Conservation (phyloP, 2,797 vertebrate species). For the Channallabes apus region DNA sequence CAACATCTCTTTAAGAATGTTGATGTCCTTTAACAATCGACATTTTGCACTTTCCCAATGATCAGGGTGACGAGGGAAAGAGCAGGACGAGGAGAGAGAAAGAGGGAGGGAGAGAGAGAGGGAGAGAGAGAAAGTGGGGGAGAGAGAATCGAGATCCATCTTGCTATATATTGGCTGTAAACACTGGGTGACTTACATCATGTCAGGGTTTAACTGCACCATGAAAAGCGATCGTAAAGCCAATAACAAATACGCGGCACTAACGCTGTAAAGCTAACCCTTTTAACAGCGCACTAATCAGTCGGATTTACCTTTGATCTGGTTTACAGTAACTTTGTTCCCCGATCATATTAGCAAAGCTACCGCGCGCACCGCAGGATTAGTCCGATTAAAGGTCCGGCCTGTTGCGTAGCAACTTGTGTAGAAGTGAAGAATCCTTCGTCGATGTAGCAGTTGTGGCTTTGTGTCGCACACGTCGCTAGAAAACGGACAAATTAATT, state of each 20-base stretch:
- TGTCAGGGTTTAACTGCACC: neutral
- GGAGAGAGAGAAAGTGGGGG: neutral
- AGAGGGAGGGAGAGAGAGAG: too few species aligned
- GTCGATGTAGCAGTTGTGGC: neutral
- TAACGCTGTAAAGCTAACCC: neutral
- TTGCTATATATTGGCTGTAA: neutral
- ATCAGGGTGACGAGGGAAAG: too few species aligned
- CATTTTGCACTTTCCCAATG: neutral
- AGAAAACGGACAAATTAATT: neutral
- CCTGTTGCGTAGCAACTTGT: too few species aligned
- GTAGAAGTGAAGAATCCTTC: neutral
- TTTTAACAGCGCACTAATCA: neutral
- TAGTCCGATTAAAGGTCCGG: too few species aligned
- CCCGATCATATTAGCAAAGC: neutral
- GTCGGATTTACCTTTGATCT: neutral
- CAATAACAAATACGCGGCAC: neutral
- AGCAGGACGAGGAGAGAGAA: too few species aligned
- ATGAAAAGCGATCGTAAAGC: neutral
- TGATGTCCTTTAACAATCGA: neutral
- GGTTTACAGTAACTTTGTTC: neutral
- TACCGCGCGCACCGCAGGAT: too few species aligned
- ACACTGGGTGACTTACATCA: neutral
- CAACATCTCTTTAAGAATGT: neutral
- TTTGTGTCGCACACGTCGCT: neutral
- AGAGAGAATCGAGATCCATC: neutral